Conservation (phyloP, 2,888 invertebrate species). For the Prosapia bicincta region DNA sequence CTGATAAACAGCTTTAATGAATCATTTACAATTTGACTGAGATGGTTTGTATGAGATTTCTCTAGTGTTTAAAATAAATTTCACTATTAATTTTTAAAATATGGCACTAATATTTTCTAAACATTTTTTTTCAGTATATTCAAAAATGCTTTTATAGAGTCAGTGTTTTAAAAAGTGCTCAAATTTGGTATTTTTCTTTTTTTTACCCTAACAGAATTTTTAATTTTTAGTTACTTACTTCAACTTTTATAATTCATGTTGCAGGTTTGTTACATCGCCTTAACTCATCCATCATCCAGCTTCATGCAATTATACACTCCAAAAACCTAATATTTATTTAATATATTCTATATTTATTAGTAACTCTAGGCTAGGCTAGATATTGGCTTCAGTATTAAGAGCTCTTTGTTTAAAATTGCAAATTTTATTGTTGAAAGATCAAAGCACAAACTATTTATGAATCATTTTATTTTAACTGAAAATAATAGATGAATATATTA, state of each 20-base stretch:
- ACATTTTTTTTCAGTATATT: too few species aligned
- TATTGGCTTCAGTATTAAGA: background rate
- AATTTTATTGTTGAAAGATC: slow-evolving; percentile 23
- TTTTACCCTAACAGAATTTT: too few species aligned
- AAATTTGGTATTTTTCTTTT: too few species aligned
- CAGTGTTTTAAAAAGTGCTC: too few species aligned
- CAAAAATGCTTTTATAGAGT: too few species aligned
- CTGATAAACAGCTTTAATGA: too few species aligned
- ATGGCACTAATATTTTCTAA: too few species aligned
- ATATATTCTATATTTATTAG: slow-evolving; percentile 24
- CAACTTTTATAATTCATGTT: background rate
- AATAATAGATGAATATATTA: slow-evolving; percentile 8
- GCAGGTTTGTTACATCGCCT: slow-evolving; percentile 19
- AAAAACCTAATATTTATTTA: slow-evolving; percentile 22
- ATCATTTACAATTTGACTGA: too few species aligned
- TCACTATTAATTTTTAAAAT: too few species aligned
- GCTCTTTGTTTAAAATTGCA: background rate
- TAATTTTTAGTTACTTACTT: too few species aligned
- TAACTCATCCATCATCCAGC: background rate
- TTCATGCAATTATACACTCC: slow-evolving; percentile 13
- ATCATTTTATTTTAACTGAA: slow-evolving; percentile 23
- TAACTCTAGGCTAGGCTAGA: slow-evolving; percentile 1
- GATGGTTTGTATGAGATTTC: too few species aligned
- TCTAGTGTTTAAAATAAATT: too few species aligned
- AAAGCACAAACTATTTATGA: slow-evolving; percentile 26